These are phyloP conservation scores for Cirrhinus molitorella DNA, from an alignment of 2,797 vertebrate genomes.

Conservation along the genomic window DNA sequence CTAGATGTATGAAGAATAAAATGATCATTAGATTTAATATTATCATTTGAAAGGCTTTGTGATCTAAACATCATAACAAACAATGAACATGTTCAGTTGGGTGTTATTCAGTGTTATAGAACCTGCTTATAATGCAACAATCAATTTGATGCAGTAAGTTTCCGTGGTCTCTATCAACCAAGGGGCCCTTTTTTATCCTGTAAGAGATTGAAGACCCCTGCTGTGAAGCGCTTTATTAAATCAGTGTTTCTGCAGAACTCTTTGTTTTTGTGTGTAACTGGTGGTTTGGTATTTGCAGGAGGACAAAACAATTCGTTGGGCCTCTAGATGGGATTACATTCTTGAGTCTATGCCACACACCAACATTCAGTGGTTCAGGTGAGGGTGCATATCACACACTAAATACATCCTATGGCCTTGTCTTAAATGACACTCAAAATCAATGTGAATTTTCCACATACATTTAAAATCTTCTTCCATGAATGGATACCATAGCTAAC, in stretches of 20 bases:
- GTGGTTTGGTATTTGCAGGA: slow-evolving; percentile 75
- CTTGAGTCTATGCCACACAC: slow-evolving; percentile 95
- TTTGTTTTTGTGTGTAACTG: background rate
- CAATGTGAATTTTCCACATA: background rate
- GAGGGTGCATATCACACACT: slow-evolving; percentile 52
- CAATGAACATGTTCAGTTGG: background rate
- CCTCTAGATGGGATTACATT: slow-evolving; percentile 96
- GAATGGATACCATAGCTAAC: background rate
- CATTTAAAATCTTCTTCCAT: background rate
- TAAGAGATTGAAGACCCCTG: background rate
- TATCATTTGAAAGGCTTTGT: background rate
- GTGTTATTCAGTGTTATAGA: background rate
- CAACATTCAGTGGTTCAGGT: slow-evolving; percentile 97
- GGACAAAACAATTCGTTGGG: slow-evolving; percentile 88
- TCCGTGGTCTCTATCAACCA: background rate
- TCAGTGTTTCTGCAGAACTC: background rate
- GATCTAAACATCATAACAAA: background rate
- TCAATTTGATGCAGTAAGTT: background rate
- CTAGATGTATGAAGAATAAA: background rate
- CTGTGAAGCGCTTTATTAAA: background rate
- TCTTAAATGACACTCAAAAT: background rate
- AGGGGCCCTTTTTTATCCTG: background rate
- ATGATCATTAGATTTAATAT: background rate
- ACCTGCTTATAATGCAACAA: too few relatives aligned
- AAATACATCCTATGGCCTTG: background rate